Conservation (phyloP, 2,113 vertebrate species). For the Poeciliopsis turrubarensis region DNA sequence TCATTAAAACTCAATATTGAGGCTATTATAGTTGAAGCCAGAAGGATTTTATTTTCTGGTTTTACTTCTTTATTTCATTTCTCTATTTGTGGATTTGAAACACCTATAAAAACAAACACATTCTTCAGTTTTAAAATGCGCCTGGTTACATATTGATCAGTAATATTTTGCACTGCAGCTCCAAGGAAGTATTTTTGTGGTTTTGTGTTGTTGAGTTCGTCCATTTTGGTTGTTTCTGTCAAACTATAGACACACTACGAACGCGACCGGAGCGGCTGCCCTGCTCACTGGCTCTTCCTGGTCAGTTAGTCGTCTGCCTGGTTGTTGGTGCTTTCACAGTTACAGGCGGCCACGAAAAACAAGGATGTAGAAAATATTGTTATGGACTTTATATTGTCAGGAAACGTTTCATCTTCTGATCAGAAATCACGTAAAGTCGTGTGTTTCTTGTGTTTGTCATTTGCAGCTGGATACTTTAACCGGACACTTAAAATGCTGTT, state of each 20-base stretch:
- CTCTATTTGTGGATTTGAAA: neutral
- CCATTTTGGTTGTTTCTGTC: neutral
- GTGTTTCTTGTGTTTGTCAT: neutral
- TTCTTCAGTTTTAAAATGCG: neutral
- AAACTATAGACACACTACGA: constrained; percentile 19
- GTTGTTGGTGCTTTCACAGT: neutral
- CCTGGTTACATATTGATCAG: neutral
- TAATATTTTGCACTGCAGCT: neutral
- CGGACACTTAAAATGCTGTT: neutral
- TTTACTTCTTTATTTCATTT: neutral
- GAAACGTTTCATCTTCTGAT: neutral
- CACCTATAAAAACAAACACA: neutral
- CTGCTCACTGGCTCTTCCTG: neutral
- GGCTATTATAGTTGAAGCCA: too few relatives aligned
- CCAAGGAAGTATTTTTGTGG: too few relatives aligned
- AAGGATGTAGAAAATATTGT: neutral
- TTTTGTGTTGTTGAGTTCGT: neutral
- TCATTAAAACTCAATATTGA: too few relatives aligned
- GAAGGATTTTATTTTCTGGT: neutral
- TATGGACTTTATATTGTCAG: neutral
- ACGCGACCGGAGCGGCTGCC: neutral
- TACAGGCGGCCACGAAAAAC: neutral
- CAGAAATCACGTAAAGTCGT: neutral
- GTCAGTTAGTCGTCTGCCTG: neutral
- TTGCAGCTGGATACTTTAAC: neutral